Base-by-base conservation (phyloP, 2,797 vertebrate species). In the Borostomias antarcticus region DNA sequence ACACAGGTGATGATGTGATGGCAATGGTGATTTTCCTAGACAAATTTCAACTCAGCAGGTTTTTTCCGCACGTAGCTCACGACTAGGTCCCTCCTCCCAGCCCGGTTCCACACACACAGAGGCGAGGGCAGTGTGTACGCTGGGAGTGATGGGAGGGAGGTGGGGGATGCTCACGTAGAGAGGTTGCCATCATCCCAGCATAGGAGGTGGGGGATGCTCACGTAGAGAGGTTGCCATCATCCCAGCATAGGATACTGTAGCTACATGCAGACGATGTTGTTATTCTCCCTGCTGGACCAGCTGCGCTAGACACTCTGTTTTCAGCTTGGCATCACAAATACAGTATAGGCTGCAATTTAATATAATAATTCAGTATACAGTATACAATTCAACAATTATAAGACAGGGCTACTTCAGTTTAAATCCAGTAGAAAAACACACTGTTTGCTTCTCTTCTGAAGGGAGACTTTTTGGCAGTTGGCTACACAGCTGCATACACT, bases 61-160 rank as follows among this genome's bases (percentile, higher is more conserved):
- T 53, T 50, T n/a, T 32, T 70, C 58, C 64, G 86, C 89, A 87
- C 87, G 89, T 81, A 78, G 79, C 73, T 63, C 85, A 81, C 76
- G 64, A 75, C 37, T 35, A 62, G 73, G 53, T 77, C 84, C 83
- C 86, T 68, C 89, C 87, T 85, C 73, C 85, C 77, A 54, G 63
- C 71, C 50, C 47, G 56, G 70, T 68, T 66, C 65, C 51, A 77
- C 63, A 13, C 4, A 51, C 54, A 77, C 50, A 71, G 77, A 69
- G 75, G 66, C 80, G 67, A 64, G 72, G 47, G 76, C 72, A 47
- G 67, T 65, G 60, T 66, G 75, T 76, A 62, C 61, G 71, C 48
- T 56, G 54, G 79, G 75, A 73, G 73, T 66, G 81, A 79, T 77
- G 85, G 51, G 32, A 58, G 58, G 17, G 40, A 29, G 25, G 40